Percentiles rank a stretch among this genome's conserved stretches.
Evolutionary conservation across 2,888 invertebrate genomes (phyloP).

Genomic region (Diachrysia chrysitis): DNA sequence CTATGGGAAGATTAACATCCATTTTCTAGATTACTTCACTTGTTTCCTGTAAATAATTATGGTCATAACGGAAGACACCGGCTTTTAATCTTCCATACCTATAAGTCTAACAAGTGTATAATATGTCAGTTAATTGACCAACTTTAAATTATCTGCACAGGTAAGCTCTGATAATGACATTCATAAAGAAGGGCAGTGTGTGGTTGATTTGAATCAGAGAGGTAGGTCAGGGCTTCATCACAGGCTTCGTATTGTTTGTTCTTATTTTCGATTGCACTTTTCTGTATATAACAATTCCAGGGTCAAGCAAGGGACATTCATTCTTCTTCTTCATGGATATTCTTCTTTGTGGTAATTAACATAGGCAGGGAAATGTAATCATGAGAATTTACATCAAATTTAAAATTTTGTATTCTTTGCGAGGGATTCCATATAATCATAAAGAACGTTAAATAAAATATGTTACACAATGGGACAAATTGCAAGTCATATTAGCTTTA

Average conservation of each 20-base stretch:
- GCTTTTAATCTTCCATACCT: conserved; percentile 25
- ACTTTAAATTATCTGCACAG: background rate
- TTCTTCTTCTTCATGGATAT: too few relatives aligned
- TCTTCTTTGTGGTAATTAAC: too few relatives aligned
- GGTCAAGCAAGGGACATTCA: too few relatives aligned
- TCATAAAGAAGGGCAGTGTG: background rate
- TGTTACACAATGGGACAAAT: too few relatives aligned
- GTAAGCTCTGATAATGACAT: background rate
- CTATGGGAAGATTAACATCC: conserved; percentile 15
- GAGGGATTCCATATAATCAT: too few relatives aligned
- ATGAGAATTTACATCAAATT: too few relatives aligned
- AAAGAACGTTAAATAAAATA: too few relatives aligned
- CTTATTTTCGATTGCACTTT: background rate
- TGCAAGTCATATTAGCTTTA: background rate
- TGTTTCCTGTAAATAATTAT: conserved; percentile 73
- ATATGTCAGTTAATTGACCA: background rate
- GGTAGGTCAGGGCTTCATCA: background rate
- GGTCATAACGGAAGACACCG: conserved; percentile 76
- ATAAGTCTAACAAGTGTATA: conserved; percentile 11
- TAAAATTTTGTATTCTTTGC: too few relatives aligned
- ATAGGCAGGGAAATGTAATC: too few relatives aligned
- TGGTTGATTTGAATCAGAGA: background rate
- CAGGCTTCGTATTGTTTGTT: background rate
- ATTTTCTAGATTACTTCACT: conserved; percentile 37
- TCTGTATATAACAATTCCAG: too few relatives aligned